These are phyloP conservation scores for Burhinus bistriatus DNA, from an alignment of 2,113 vertebrate species.

Conservation along the genomic window DNA sequence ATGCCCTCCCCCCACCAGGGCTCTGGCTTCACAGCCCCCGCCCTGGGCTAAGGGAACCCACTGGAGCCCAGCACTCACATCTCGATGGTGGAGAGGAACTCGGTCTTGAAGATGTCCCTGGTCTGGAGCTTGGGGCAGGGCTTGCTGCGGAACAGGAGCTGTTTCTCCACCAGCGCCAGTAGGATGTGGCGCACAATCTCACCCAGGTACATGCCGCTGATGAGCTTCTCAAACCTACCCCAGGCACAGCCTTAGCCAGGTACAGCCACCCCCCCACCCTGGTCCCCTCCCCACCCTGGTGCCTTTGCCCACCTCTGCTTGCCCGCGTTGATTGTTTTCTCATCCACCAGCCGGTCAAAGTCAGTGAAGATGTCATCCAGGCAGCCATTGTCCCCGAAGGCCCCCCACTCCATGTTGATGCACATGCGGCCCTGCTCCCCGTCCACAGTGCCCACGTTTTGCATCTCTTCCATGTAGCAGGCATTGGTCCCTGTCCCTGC, in stretches of 20 bases:
- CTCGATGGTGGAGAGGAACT: conserved; percentile 76
- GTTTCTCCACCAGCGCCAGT: conserved; percentile 53
- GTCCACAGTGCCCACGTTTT: conserved; percentile 48
- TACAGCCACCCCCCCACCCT: background rate
- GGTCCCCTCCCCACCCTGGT: accelerated
- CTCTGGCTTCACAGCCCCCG: background rate
- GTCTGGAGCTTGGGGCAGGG: conserved; percentile 51
- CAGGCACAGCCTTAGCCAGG: background rate
- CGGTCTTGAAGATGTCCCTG: conserved; percentile 74
- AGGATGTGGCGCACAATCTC: conserved; percentile 77
- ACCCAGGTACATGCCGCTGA: conserved; percentile 80
- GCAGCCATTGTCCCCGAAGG: conserved; percentile 76
- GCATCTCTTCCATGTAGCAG: conserved; percentile 82
- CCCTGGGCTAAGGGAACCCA: background rate
- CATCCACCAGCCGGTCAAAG: conserved; percentile 67
- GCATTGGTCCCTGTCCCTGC: conserved; percentile 78
- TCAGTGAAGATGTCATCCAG: conserved; percentile 54
- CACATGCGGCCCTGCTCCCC: conserved; percentile 74
- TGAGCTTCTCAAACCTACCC: conserved; percentile 80
- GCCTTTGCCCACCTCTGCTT: conserved; percentile 71
- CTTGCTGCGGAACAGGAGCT: conserved; percentile 67
- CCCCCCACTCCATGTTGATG: conserved; percentile 82
- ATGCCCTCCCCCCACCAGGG: background rate
- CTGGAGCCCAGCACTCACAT: conserved; percentile 16
- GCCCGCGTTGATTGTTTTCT: conserved; percentile 68